A percentile compares a stretch with the other conserved stretches of the same genome.
These are phyloP conservation scores for Monopis laevigella DNA, from an alignment of 2,888 invertebrate genomes.

Conservation along the genomic window DNA sequence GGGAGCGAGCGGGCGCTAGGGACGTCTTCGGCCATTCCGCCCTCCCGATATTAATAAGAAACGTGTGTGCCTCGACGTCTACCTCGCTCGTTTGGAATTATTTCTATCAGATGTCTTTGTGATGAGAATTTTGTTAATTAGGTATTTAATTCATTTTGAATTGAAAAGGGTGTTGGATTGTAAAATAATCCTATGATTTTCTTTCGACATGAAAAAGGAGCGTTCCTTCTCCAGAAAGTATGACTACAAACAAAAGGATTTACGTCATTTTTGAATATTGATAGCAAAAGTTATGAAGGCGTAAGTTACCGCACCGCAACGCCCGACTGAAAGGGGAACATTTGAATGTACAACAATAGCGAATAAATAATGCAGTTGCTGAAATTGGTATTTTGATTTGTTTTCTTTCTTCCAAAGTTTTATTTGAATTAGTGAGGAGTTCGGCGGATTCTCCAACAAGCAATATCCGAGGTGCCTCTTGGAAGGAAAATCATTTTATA, in stretches of 20 bases:
- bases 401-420: constrained; percentile 63
- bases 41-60: constrained; percentile 65
- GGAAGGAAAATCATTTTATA: too few relatives aligned
- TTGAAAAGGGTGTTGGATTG: too few relatives aligned
- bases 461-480: too few relatives aligned
- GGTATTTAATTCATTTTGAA: too few relatives aligned
- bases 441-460: too few relatives aligned
- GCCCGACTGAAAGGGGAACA: constrained; percentile 53
- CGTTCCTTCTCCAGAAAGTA: neutral
- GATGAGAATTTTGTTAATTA: too few relatives aligned
- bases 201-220: constrained; percentile 5
- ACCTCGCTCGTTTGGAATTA: too few relatives aligned
- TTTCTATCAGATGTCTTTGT: too few relatives aligned
- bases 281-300: constrained; percentile 43
- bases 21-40: constrained; percentile 63
- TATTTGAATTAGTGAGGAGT: constrained; percentile 38
- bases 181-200: too few relatives aligned
- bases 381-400: constrained; percentile 66
- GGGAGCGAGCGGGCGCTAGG: constrained; percentile 63
- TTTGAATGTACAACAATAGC: constrained; percentile 52
- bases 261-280: constrained; percentile 24
- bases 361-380: constrained; percentile 62
- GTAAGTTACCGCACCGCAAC: constrained; percentile 45
- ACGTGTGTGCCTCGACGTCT: constrained; percentile 53
- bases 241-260: constrained; percentile 6